These are phyloP conservation scores for Cryptosula pallasiana DNA, from an alignment of 2,888 invertebrate species.

Conservation along the genomic window DNA sequence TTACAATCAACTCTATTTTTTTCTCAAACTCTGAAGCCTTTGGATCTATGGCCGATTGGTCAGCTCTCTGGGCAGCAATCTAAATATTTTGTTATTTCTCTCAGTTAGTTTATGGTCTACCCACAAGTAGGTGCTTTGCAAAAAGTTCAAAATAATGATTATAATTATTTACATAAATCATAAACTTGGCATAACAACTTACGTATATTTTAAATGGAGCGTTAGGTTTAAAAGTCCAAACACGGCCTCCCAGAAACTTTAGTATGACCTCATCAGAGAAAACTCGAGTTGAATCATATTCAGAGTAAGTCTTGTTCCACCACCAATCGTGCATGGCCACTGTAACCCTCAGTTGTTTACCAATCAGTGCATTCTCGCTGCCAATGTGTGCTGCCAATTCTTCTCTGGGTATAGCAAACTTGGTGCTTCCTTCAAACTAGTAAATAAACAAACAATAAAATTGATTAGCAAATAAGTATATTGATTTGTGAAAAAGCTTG, in stretches of 20 bases:
- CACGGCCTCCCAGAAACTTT: slow-evolving; percentile 78
- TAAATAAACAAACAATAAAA: too few species aligned
- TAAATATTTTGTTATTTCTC: too few species aligned
- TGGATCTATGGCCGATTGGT: neutral
- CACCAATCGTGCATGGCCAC: slow-evolving; percentile 50
- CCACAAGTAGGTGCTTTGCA: too few species aligned
- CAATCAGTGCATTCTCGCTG: slow-evolving; percentile 30
- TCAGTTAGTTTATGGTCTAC: too few species aligned
- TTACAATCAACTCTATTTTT: neutral
- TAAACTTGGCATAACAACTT: slow-evolving; percentile 57
- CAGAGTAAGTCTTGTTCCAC: slow-evolving; percentile 55
- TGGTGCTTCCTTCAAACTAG: neutral
- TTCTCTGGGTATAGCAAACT: neutral
- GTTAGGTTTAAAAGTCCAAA: slow-evolving; percentile 92
- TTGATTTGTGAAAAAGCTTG: too few species aligned
- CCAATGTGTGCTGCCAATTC: neutral
- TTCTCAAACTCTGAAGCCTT: neutral
- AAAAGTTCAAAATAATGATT: too few species aligned
- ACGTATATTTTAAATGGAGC: slow-evolving; percentile 85
- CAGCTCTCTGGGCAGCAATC: slow-evolving; percentile 2
- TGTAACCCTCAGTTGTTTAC: slow-evolving; percentile 45
- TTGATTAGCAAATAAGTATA: too few species aligned
- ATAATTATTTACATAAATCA: too few species aligned
- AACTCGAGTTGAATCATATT: slow-evolving; percentile 78
- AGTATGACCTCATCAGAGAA: slow-evolving; percentile 80